Percentiles rank a stretch among this genome's conserved stretches.
phyloP scores from a whole-genome alignment of 1,140 invertebrate species.

The Stenopsyche tienmushanensis region DNA sequence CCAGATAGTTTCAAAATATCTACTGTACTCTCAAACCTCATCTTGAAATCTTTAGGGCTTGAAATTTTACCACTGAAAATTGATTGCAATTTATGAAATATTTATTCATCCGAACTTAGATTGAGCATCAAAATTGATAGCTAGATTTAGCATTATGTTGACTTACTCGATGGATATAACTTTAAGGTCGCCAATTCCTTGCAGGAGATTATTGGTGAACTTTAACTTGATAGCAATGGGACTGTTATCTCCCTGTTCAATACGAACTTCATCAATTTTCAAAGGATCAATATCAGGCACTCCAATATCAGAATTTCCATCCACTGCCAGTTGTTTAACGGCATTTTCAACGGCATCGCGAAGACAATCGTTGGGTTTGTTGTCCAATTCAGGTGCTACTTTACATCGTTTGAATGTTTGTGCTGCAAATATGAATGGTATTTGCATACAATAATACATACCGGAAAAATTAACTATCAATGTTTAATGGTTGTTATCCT shows the following conservation, averaged over 20 bases:
- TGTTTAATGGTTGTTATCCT: too few relatives aligned
- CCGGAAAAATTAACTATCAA: too few relatives aligned
- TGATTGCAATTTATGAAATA: too few relatives aligned
- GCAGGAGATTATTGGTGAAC: conserved; percentile 28
- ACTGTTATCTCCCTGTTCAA: conserved; percentile 32
- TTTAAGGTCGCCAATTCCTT: conserved; percentile 6
- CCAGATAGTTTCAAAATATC: conserved; percentile 47
- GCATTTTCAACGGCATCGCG: conserved; percentile 23
- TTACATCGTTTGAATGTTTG: conserved; percentile 30
- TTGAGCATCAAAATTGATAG: not conserved
- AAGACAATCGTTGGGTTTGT: conserved; percentile 36
- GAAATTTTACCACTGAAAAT: conserved; percentile 40
- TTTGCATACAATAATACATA: too few relatives aligned
- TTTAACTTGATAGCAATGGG: conserved; percentile 34
- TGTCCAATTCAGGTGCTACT: conserved; percentile 34
- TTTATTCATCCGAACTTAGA: not conserved
- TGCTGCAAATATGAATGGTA: conserved; percentile 25
- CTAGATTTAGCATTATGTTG: not conserved
- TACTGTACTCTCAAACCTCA: not conserved
- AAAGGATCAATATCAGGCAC: conserved; percentile 34
- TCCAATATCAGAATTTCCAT: conserved; percentile 30
- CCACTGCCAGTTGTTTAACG: conserved; percentile 8
- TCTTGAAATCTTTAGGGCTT: conserved; percentile 34
- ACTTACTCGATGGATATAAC: conserved; percentile 32
- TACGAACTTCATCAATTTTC: conserved; percentile 24